These are phyloP conservation scores for Delichon dasypus DNA, from an alignment of 2,797 vertebrate genomes.

Conservation along the genomic window DNA sequence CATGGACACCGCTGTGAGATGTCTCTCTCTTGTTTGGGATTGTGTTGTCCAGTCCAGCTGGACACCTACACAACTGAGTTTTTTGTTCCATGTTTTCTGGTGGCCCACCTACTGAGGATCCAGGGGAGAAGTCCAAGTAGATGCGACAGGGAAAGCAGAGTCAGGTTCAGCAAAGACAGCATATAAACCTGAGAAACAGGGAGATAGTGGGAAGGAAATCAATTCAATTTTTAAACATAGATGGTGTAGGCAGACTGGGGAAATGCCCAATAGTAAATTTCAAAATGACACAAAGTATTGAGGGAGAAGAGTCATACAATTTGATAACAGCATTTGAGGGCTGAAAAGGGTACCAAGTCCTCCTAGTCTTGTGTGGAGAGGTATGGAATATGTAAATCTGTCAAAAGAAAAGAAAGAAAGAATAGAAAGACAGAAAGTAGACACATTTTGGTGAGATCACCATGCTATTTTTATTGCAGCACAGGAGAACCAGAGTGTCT, in stretches of 20 bases:
- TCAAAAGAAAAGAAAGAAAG: neutral
- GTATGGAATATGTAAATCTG: neutral
- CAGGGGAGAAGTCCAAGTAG: neutral
- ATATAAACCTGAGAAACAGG: neutral
- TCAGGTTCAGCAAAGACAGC: neutral
- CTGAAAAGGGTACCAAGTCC: neutral
- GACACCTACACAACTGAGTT: rapidly evolving
- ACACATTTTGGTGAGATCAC: neutral
- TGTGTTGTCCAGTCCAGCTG: neutral
- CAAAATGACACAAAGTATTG: neutral
- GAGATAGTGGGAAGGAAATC: neutral
- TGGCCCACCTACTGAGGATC: neutral
- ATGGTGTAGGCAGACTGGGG: neutral
- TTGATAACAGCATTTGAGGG: neutral
- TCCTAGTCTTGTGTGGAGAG: neutral
- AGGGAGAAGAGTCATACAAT: neutral
- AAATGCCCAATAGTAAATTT: neutral
- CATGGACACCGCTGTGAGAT: neutral
- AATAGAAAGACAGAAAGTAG: too few relatives aligned
- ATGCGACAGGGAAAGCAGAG: neutral
- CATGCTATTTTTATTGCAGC: neutral
- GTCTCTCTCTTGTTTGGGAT: neutral
- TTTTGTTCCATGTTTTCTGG: neutral
- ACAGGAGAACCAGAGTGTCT: neutral
- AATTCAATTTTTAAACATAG: neutral